Percentiles rank a stretch among this genome's conserved stretches.
Conservation (phyloP, 2,797 vertebrate genomes). For the Tokudaia tokunoshimensis region DNA sequence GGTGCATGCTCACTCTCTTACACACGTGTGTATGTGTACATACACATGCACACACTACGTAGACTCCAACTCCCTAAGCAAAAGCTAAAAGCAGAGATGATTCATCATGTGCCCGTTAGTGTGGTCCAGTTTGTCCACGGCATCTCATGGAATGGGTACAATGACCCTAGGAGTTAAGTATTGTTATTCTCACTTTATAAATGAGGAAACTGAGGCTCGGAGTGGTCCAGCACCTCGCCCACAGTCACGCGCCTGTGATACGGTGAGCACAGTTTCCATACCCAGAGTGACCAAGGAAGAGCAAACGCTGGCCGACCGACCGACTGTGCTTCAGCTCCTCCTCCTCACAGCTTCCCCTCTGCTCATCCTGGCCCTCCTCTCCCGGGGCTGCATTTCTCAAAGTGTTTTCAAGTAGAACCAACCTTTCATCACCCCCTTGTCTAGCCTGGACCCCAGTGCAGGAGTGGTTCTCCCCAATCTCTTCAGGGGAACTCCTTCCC, state of each 20-base stretch:
- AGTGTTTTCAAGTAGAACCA: constrained; percentile 34
- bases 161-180: constrained; percentile 22
- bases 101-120: neutral
- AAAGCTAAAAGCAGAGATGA: neutral
- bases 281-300: neutral
- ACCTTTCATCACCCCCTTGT: neutral
- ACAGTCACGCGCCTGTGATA: constrained; percentile 23
- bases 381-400: neutral
- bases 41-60: neutral
- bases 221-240: neutral
- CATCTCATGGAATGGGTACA: constrained; percentile 17
- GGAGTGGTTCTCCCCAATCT: neutral
- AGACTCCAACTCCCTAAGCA: neutral
- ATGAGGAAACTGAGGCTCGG: constrained; percentile 10
- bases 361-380: neutral
- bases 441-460: neutral
- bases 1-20: neutral
- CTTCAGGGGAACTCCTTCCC: neutral
- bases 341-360: neutral
- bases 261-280: neutral
- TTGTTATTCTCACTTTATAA: neutral
- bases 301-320: neutral
- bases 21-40: neutral
- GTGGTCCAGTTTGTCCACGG: neutral
- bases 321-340: neutral